phyloP scores from a whole-genome alignment of 2,888 invertebrate genomes.

The Chironomus tentans region DNA sequence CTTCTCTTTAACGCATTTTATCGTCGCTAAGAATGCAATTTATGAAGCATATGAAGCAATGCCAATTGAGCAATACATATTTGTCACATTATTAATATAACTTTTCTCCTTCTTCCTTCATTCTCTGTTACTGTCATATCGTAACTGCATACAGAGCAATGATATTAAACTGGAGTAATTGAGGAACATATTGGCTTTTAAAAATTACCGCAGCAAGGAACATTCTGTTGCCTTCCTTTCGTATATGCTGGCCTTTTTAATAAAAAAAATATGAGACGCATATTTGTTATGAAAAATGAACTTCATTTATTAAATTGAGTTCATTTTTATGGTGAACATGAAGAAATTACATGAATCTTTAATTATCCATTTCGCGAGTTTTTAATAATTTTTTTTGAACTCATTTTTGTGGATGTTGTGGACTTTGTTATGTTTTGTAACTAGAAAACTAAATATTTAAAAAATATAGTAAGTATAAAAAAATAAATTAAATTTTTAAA shows the following conservation, averaged over 20 bases:
- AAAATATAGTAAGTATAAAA: too few species aligned
- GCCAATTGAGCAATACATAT: neutral
- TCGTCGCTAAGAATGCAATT: too few species aligned
- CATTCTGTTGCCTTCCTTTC: neutral
- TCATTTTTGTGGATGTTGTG: too few species aligned
- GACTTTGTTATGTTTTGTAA: too few species aligned
- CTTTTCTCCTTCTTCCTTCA: neutral
- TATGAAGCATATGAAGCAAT: too few species aligned
- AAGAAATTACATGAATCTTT: constrained; percentile 4
- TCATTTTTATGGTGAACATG: neutral
- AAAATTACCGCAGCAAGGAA: neutral
- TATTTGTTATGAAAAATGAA: constrained; percentile 1
- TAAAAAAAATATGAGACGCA: too few species aligned
- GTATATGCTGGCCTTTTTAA: too few species aligned
- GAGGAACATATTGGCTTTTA: neutral
- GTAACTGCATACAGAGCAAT: too few species aligned
- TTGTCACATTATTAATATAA: constrained; percentile 19
- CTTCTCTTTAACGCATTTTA: neutral
- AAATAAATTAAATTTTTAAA: too few species aligned
- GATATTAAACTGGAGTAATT: constrained; percentile 4
- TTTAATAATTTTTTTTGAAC: too few species aligned
- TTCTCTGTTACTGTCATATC: too few species aligned
- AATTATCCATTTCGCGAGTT: neutral
- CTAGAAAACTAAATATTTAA: too few species aligned
- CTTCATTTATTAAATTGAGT: constrained; percentile 10